A percentile compares a stretch with the other conserved stretches of the same genome.
These are phyloP conservation scores for Cyaniris semiargus DNA, from an alignment of 2,888 invertebrate species.

Conservation along the genomic window DNA sequence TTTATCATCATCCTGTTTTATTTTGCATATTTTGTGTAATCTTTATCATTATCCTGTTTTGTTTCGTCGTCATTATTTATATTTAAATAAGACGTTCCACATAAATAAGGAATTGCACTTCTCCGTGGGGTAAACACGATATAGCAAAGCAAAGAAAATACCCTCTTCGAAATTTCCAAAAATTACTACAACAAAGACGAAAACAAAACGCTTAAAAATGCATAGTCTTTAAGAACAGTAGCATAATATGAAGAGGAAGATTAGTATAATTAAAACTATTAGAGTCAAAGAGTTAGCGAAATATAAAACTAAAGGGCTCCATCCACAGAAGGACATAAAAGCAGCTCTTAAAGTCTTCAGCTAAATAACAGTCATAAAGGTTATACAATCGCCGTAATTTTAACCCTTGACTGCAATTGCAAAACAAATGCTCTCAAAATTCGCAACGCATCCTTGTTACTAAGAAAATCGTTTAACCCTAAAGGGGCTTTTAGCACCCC, in stretches of 20 bases:
- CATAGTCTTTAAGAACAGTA: background rate
- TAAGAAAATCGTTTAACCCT: conserved; percentile 36
- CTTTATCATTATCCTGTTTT: background rate
- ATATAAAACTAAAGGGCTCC: background rate
- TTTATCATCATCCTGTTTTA: background rate
- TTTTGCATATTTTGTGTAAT: background rate
- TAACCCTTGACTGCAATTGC: conserved; percentile 18
- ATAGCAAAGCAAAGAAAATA: no score
- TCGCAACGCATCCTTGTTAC: conserved; percentile 32
- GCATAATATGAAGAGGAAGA: background rate
- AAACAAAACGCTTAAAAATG: background rate
- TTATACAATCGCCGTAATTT: conserved; percentile 11
- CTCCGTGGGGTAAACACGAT: no score
- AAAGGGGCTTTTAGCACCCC: conserved; percentile 61
- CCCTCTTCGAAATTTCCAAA: background rate
- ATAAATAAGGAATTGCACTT: no score
- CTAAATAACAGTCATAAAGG: background rate
- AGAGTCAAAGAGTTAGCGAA: background rate
- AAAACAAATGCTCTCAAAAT: conserved; percentile 21
- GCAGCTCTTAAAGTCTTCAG: background rate
- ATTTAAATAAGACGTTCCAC: no score
- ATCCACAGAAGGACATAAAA: background rate
- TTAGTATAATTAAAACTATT: conserved; percentile 17
- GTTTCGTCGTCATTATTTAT: background rate
- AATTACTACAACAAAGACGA: background rate